Conservation (phyloP, 2,113 vertebrate genomes). For the Etia nguti region DNA sequence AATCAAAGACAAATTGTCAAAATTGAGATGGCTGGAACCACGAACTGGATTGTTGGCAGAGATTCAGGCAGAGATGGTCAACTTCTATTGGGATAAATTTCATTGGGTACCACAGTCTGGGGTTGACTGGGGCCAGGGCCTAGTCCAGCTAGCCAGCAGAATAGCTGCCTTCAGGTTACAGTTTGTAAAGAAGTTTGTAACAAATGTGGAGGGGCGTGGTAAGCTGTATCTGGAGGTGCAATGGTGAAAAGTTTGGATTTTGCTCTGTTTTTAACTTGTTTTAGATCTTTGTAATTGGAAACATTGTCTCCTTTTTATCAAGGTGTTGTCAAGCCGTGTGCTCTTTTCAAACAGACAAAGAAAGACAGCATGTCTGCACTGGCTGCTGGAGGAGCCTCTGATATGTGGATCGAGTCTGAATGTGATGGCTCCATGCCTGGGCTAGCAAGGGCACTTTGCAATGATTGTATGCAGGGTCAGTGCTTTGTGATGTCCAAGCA, state of each 20-base stretch:
- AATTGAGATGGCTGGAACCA: too few species aligned
- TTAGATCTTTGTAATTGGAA: neutral
- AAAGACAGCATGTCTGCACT: neutral
- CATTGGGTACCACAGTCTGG: too few species aligned
- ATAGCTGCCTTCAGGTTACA: too few species aligned
- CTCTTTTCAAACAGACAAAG: neutral
- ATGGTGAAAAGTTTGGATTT: neutral
- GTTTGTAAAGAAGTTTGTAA: too few species aligned
- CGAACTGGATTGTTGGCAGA: too few species aligned
- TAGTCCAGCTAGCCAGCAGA: too few species aligned
- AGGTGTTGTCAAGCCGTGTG: neutral
- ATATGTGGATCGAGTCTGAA: neutral
- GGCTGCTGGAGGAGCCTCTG: neutral
- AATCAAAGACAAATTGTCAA: too few species aligned
- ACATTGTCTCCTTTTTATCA: too few species aligned
- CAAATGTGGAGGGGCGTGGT: neutral
- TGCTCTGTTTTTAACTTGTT: neutral
- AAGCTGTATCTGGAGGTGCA: neutral
- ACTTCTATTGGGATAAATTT: too few species aligned
- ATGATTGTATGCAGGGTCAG: neutral
- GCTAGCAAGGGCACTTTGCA: neutral
- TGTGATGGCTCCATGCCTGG: neutral
- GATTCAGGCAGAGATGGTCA: too few species aligned
- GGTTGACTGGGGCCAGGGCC: too few species aligned
- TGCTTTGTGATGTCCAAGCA: too few species aligned